A percentile compares a stretch with the other conserved stretches of the same genome.
phyloP scores from a whole-genome alignment of 1,140 invertebrate genomes.

The Drosophila punjabiensis region DNA sequence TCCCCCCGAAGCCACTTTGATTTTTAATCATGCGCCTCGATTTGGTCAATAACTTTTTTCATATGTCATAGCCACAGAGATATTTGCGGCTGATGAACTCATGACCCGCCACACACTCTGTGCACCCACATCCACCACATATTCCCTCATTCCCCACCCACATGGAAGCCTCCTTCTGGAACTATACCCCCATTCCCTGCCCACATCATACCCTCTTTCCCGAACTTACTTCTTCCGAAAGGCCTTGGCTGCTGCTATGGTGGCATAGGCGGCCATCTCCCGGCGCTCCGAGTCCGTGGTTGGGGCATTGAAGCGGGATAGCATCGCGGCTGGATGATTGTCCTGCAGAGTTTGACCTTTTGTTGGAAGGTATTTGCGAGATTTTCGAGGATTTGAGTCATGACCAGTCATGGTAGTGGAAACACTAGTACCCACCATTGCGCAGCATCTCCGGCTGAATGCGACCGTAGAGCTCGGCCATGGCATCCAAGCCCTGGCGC shows the following conservation, averaged over 20 bases:
- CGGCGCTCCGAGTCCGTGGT: slow-evolving; percentile 58
- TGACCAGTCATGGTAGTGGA: slow-evolving; percentile 1
- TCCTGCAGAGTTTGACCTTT: slow-evolving; percentile 78
- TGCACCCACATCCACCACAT: background rate
- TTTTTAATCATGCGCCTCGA: slow-evolving; percentile 58
- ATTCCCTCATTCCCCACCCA: background rate
- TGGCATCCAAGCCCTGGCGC: slow-evolving; percentile 78
- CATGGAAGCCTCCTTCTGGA: background rate
- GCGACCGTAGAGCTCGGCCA: slow-evolving; percentile 76
- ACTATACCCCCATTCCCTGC: slow-evolving; percentile 39
- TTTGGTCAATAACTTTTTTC: slow-evolving; percentile 62
- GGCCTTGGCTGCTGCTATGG: slow-evolving; percentile 78
- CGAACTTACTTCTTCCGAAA: slow-evolving; percentile 83
- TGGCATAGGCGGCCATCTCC: slow-evolving; percentile 84
- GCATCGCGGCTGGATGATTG: slow-evolving; percentile 81
- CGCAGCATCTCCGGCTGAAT: slow-evolving; percentile 80
- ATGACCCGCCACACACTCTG: slow-evolving; percentile 19
- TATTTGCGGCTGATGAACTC: slow-evolving; percentile 48
- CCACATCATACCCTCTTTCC: no score
- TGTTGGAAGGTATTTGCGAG: slow-evolving; percentile 10
- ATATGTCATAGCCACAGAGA: slow-evolving; percentile 42
- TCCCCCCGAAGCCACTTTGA: slow-evolving; percentile 38
- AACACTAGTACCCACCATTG: slow-evolving; percentile 70
- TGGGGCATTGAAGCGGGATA: slow-evolving; percentile 81
- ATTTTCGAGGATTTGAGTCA: slow-evolving; percentile 27